Conservation (phyloP, 2,113 vertebrate species). For the Syngnathus floridae region DNA sequence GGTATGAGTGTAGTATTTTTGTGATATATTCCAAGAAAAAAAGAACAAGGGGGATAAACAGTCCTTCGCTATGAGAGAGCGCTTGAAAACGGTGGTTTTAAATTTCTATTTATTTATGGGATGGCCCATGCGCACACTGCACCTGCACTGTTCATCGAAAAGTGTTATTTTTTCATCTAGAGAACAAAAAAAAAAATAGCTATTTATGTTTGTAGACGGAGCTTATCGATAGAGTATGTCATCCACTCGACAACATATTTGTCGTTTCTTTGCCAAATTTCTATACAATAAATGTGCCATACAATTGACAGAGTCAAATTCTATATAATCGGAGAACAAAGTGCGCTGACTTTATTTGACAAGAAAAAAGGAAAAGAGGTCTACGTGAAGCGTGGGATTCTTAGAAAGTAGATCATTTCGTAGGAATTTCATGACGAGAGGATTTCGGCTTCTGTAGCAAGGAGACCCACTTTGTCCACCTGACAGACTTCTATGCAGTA, state of each 20-base stretch:
- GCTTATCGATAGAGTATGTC: constrained; percentile 47
- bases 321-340: constrained; percentile 38
- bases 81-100: constrained; percentile 50
- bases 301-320: constrained; percentile 50
- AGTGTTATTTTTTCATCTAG: constrained; percentile 66
- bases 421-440: constrained; percentile 10
- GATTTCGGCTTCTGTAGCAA: constrained; percentile 48
- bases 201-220: constrained; percentile 62
- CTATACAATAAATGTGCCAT: constrained; percentile 64
- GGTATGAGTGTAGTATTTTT: constrained; percentile 71
- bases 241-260: constrained; percentile 37
- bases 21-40: constrained; percentile 53
- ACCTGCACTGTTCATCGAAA: constrained; percentile 65
- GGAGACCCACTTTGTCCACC: constrained; percentile 38
- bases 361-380: constrained; percentile 3
- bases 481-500: constrained; percentile 67
- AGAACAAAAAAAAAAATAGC: constrained; percentile 45
- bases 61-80: constrained; percentile 46
- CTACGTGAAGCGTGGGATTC: background rate
- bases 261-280: constrained; percentile 58
- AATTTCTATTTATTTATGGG: constrained; percentile 49
- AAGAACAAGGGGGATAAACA: constrained; percentile 49
- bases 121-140: constrained; percentile 57
- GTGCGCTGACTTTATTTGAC: constrained; percentile 5
- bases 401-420: background rate